phyloP scores from a whole-genome alignment of 1,140 invertebrate species.

The Palaemon carinicauda region DNA sequence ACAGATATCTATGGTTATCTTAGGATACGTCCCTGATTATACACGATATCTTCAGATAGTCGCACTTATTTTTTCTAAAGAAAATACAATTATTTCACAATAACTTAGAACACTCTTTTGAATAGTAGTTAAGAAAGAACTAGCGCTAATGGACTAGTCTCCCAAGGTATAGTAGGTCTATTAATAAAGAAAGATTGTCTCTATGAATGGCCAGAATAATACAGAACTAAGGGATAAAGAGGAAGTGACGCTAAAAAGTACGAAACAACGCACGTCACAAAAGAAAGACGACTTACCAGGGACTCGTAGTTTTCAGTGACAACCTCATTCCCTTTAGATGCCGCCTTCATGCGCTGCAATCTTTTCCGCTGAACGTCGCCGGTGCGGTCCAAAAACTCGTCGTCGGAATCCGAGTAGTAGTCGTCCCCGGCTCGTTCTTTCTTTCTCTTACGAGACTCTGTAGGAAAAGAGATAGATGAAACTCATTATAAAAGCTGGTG shows the following conservation, averaged over 20 bases:
- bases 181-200: no score
- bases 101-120: no score
- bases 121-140: no score
- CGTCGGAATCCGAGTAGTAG: slow-evolving; percentile 97
- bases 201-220: neutral
- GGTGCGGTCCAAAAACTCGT: slow-evolving; percentile 94
- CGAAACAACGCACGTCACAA: neutral
- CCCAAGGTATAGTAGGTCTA: no score
- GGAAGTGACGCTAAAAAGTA: neutral
- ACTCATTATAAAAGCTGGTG: no score
- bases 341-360: slow-evolving; percentile 65
- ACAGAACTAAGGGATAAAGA: neutral
- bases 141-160: no score
- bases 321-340: slow-evolving; percentile 65
- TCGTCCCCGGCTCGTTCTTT: slow-evolving; percentile 86
- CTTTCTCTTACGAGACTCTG: neutral
- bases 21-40: no score
- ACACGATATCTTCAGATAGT: no score
- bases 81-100: no score
- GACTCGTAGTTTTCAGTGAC: slow-evolving; percentile 80
- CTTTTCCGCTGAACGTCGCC: slow-evolving; percentile 91
- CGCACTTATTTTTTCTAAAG: no score
- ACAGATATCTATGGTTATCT: no score
- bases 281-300: slow-evolving; percentile 70
- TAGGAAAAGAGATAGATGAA: no score